These are phyloP conservation scores for Deilephila porcellus DNA, from an alignment of 2,888 invertebrate species.

Conservation along the genomic window DNA sequence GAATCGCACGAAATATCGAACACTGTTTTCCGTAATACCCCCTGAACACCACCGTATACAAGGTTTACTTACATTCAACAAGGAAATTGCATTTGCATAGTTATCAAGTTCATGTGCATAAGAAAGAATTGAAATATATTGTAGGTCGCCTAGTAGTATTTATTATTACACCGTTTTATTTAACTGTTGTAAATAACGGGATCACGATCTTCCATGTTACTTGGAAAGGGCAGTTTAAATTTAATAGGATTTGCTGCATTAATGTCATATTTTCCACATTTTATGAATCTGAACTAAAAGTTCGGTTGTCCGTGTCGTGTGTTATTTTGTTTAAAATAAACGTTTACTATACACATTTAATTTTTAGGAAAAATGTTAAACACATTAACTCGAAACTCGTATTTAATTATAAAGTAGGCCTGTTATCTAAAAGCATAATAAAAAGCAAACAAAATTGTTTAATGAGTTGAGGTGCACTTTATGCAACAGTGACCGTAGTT, in stretches of 20 bases:
- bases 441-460: conserved; percentile 16
- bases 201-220: conserved; percentile 6
- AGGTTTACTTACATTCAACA: conserved; percentile 6
- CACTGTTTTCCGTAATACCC: too few species aligned
- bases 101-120: conserved; percentile 1
- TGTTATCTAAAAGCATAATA: conserved; percentile 3
- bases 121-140: conserved; percentile 6
- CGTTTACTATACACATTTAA: not conserved
- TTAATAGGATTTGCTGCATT: not conserved
- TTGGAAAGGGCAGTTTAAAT: not conserved
- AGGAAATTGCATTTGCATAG: conserved; percentile 17
- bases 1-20: too few species aligned
- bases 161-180: not conserved
- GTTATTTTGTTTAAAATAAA: not conserved
- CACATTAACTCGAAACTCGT: not conserved
- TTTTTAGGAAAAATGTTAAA: not conserved
- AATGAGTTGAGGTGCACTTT: conserved; percentile 20
- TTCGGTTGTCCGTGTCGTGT: not conserved
- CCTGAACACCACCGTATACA: not conserved
- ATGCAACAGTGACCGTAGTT: conserved; percentile 19
- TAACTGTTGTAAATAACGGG: not conserved
- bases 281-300: not conserved
- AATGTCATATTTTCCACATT: not conserved
- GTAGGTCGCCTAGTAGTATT: not conserved
- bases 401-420: not conserved